Percentiles rank a stretch among this genome's conserved stretches.
Conservation (phyloP, 30 jellyfish, hydroid and myxozoan species). For the Pseudorhiza aurosa region DNA sequence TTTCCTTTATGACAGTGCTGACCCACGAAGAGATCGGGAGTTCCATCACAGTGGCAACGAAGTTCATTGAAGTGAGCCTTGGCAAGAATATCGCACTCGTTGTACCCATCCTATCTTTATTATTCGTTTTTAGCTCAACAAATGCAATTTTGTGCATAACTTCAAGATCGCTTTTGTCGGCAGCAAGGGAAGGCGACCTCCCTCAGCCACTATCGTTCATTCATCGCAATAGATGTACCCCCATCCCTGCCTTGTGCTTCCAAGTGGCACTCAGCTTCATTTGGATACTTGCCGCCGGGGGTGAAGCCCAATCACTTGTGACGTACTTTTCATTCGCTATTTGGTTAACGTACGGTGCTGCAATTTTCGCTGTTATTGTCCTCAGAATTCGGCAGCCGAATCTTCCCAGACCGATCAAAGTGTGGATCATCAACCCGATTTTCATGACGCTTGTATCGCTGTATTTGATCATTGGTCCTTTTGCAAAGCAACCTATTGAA, state of each 20-base stretch:
- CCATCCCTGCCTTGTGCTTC: constrained; percentile 21
- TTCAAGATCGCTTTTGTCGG: constrained; percentile 36
- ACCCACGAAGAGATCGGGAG: constrained; percentile 40
- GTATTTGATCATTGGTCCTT: constrained; percentile 18
- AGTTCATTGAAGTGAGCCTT: constrained; percentile 2
- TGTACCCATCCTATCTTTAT: constrained; percentile 2
- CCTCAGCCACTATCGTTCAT: constrained; percentile 49
- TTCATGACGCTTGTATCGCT: constrained; percentile 13
- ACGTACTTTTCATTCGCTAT: constrained; percentile 19
- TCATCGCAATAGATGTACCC: constrained; percentile 17
- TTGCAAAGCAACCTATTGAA: constrained; percentile 16
- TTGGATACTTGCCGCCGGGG: constrained; percentile 14
- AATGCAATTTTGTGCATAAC: constrained; percentile 28
- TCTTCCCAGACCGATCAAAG: constrained; percentile 46
- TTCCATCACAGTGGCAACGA: constrained; percentile 38
- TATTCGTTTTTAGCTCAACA: constrained; percentile 22
- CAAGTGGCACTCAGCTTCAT: neutral
- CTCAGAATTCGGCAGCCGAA: constrained; percentile 36
- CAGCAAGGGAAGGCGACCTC: constrained; percentile 53
- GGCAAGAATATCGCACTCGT: constrained; percentile 36
- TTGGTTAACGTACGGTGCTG: constrained; percentile 39
- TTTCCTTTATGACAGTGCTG: constrained; percentile 31
- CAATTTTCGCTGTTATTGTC: constrained; percentile 42
- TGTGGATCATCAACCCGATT: constrained; percentile 57
- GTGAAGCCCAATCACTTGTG: constrained; percentile 10